phyloP scores from a whole-genome alignment of 2,888 invertebrate species.

The Hirtodrosophila alboralis region DNA sequence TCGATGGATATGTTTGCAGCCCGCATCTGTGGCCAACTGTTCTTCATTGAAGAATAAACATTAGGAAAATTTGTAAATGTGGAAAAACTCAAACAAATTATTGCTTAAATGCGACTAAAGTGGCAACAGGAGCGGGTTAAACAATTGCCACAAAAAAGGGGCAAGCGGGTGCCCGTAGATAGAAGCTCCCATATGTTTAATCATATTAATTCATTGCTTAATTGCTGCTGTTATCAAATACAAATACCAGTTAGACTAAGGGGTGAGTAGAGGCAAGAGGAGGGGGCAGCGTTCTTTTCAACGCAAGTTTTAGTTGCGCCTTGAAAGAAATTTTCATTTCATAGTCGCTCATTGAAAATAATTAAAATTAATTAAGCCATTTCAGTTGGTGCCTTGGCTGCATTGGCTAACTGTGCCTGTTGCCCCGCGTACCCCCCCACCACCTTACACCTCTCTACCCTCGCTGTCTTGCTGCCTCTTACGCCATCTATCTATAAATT shows the following conservation, averaged over 20 bases:
- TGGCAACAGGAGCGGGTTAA: conserved; percentile 68
- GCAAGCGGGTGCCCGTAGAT: conserved; percentile 68
- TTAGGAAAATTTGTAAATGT: conserved; percentile 42
- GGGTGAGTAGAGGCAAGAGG: neutral
- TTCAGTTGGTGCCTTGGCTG: conserved; percentile 52
- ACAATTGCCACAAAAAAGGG: conserved; percentile 39
- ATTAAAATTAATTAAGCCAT: conserved; percentile 79
- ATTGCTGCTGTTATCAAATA: conserved; percentile 73
- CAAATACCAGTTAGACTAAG: conserved; percentile 31
- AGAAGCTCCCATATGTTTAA: conserved; percentile 56
- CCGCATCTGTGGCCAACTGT: conserved; percentile 66
- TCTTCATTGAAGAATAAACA: conserved; percentile 47
- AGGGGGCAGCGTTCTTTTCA: conserved; percentile 8
- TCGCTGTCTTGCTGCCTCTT: neutral
- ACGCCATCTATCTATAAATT: conserved; percentile 70
- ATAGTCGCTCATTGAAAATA: conserved; percentile 79
- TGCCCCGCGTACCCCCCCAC: neutral
- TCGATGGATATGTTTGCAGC: conserved; percentile 17
- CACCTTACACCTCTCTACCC: neutral
- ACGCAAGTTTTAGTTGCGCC: conserved; percentile 66
- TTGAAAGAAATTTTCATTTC: conserved; percentile 72
- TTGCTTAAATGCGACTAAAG: conserved; percentile 32
- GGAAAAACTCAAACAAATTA: conserved; percentile 40
- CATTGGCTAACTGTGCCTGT: conserved; percentile 53
- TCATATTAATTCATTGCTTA: conserved; percentile 73